phyloP scores from a whole-genome alignment of 2,888 invertebrate species.

The Temnothorax ravouxi region DNA sequence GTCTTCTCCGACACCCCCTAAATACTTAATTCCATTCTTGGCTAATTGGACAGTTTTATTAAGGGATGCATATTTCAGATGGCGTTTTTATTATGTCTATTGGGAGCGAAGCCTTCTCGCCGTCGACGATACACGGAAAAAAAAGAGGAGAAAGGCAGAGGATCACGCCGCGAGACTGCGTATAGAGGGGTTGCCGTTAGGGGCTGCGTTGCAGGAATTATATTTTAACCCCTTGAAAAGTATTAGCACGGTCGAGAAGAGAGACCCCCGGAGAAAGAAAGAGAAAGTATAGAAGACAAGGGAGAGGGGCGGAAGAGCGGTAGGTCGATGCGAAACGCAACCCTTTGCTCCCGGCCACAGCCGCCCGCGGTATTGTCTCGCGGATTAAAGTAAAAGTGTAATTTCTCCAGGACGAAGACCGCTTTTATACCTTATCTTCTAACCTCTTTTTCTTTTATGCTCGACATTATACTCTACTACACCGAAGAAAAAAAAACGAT shows the following conservation, averaged over 20 bases:
- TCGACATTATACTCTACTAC: neutral
- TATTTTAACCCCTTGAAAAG: constrained; percentile 84
- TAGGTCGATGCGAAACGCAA: constrained; percentile 72
- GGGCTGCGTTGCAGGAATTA: constrained; percentile 82
- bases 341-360: constrained; percentile 73
- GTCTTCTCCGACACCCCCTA: constrained; percentile 80
- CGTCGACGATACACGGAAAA: constrained; percentile 22
- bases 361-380: constrained; percentile 80
- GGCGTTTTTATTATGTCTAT: constrained; percentile 86
- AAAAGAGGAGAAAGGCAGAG: constrained; percentile 17
- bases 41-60: constrained; percentile 86
- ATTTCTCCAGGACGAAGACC: constrained; percentile 78
- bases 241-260: constrained; percentile 81
- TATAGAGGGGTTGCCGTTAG: constrained; percentile 52
- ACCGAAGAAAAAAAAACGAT: neutral
- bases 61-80: constrained; percentile 86
- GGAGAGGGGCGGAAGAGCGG: constrained; percentile 46
- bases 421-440: constrained; percentile 52
- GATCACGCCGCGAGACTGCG: constrained; percentile 14
- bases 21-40: constrained; percentile 86
- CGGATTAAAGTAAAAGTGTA: constrained; percentile 84
- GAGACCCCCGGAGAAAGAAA: constrained; percentile 60
- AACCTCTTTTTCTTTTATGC: constrained; percentile 33
- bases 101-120: constrained; percentile 77
- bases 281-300: constrained; percentile 50